Evolutionary conservation across 2,888 invertebrate genomes (phyloP), one percentile per base, ranked within the genome.

Genomic region (Lasioglossum morio): DNA sequence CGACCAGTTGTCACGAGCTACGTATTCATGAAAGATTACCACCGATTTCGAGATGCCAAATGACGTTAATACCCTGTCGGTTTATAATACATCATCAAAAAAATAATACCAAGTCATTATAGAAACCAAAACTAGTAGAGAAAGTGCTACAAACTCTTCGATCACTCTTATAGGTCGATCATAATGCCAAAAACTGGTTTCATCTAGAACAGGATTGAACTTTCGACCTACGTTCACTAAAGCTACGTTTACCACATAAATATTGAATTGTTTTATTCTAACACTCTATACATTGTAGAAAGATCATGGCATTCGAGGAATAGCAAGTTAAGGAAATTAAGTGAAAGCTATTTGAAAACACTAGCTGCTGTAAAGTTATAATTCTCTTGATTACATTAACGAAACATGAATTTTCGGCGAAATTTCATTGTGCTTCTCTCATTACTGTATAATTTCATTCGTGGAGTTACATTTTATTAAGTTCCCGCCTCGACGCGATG

Each of bases 1-100:
- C 77, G 75, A 89, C 84, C 91, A 92, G 86, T 89, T 92, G 90
- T 91, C 88, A 84, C 34, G 83, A 86, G 76, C 66, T 81, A 66
- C 72, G 79, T 63, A 72, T 72, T 14, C 63, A 85, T 69, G 83
- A 77, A 82, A 79, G 75, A 77, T 72, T 74, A 72, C 66, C 69
- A 57, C 75, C 66, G 43, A 79, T 66, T 77, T 81, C 75, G 40
- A 48, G 43, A 60, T 43, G 34, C 37, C 30, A 70, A 73, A 19
- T n/a, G 63, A 23, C 34, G 73, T 82, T 73, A 73, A 82, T 79
- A 69, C 43, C 16, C 16, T 37, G 16, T 23, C 19, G 16, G 72
- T 69, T 72, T 72, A 40, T 70, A 57, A 46, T 23, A n/a, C n/a
- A 19, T 37, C 40, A 19, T 10, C 16, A 27, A 48, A 43, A 27